These are phyloP conservation scores for Lepidothrix coronata DNA, from an alignment of 2,113 vertebrate species.

Conservation along the genomic window DNA sequence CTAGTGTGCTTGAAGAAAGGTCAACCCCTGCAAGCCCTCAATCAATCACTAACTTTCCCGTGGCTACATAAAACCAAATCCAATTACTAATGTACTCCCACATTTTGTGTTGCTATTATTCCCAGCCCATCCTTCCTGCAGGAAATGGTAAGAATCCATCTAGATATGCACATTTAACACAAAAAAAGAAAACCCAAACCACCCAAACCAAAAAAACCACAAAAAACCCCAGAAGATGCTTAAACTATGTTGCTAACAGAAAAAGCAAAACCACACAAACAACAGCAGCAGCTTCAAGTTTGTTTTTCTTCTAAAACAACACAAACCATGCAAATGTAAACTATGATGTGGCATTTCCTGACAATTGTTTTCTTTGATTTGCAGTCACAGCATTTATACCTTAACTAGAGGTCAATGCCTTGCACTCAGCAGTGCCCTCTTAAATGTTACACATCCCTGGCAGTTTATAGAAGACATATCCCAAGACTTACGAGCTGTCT, in stretches of 20 bases:
- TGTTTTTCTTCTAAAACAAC: background rate
- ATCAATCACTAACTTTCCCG: slow-evolving; percentile 20
- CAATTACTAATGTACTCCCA: background rate
- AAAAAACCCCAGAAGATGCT: background rate
- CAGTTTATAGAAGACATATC: background rate
- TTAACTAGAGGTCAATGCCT: background rate
- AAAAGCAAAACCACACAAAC: background rate
- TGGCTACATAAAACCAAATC: background rate
- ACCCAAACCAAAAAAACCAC: background rate
- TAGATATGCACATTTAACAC: background rate
- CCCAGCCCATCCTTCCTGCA: background rate
- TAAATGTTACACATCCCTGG: background rate
- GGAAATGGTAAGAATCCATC: background rate
- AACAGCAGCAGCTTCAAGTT: background rate
- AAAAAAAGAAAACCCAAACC: background rate
- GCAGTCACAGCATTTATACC: background rate
- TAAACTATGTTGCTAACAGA: background rate
- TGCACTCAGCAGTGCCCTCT: background rate
- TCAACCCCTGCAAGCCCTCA: background rate
- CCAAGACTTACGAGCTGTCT: background rate
- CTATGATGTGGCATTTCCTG: background rate
- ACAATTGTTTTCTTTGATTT: background rate
- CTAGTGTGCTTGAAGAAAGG: background rate
- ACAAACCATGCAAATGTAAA: background rate
- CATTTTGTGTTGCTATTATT: rapidly evolving